phyloP scores from a whole-genome alignment of 2,113 vertebrate genomes.

The Limanda limanda region DNA sequence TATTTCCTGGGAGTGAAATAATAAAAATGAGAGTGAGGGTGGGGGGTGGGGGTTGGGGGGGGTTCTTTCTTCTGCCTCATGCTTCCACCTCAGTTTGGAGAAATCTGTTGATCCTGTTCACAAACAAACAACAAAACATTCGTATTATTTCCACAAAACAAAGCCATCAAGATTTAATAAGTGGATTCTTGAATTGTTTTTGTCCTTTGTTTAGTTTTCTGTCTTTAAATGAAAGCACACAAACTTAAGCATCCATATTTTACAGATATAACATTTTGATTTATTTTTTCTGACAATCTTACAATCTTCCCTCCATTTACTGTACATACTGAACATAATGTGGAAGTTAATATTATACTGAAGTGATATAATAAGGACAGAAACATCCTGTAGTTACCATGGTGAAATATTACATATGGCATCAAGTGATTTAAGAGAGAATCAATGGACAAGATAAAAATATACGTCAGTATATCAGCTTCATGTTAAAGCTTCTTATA shows the following conservation, averaged over 20 bases:
- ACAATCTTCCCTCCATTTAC: not conserved
- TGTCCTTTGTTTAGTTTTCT: no score
- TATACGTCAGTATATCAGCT: not conserved
- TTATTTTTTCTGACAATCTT: no score
- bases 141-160: not conserved
- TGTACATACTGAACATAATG: not conserved
- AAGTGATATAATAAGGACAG: not conserved
- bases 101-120: not conserved
- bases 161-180: not conserved
- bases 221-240: no score
- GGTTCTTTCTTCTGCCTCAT: no score
- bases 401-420: not conserved
- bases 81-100: no score
- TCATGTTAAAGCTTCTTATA: not conserved
- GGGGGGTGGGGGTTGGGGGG: no score
- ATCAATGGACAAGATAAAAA: constrained; percentile 5
- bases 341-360: not conserved
- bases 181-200: no score
- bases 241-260: no score
- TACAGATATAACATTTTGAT: no score
- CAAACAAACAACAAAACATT: not conserved
- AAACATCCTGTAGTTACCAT: not conserved
- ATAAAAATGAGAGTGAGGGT: no score
- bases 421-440: not conserved
- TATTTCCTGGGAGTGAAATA: no score